Percentiles rank a stretch among this genome's conserved stretches.
Conservation (phyloP, 2,888 invertebrate genomes). For the Drosophila paranaensis region DNA sequence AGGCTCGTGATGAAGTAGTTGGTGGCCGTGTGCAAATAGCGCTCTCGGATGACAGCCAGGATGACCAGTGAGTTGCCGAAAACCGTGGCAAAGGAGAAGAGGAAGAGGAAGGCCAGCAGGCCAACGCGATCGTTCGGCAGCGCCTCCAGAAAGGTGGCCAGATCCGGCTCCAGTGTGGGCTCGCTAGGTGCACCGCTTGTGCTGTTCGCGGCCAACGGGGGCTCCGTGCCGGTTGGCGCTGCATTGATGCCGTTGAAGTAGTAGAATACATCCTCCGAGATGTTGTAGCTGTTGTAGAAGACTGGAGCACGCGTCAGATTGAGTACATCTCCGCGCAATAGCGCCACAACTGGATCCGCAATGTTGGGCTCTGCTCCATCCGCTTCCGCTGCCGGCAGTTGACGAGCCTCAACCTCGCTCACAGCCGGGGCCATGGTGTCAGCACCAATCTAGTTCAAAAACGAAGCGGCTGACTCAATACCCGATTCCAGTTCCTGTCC, state of each 20-base stretch:
- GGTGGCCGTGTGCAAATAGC: slow-evolving; percentile 97
- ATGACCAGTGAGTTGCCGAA: slow-evolving; percentile 98
- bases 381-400: slow-evolving; percentile 70
- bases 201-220: slow-evolving; percentile 48
- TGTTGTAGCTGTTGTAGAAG: slow-evolving; percentile 83
- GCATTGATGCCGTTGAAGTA: slow-evolving; percentile 81
- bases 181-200: slow-evolving; percentile 25
- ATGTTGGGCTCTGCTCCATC: slow-evolving; percentile 61
- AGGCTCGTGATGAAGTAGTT: slow-evolving; percentile 99
- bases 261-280: slow-evolving; percentile 83
- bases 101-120: slow-evolving; percentile 91
- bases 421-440: slow-evolving; percentile 70
- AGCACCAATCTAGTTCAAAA: slow-evolving; percentile 49
- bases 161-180: slow-evolving; percentile 82
- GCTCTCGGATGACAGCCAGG: slow-evolving; percentile 95
- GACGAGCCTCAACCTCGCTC: slow-evolving; percentile 64
- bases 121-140: slow-evolving; percentile 90
- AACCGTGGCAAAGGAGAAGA: slow-evolving; percentile 96
- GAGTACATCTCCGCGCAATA: slow-evolving; percentile 54
- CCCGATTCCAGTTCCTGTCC: slow-evolving; percentile 32
- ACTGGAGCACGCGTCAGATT: slow-evolving; percentile 73
- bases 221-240: slow-evolving; percentile 59
- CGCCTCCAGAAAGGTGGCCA: slow-evolving; percentile 84
- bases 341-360: slow-evolving; percentile 60
- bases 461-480: slow-evolving; percentile 45